A percentile compares a stretch with the other conserved stretches of the same genome.
Evolutionary conservation across 1,140 invertebrate species (phyloP).

Genomic region (Ectropis grisescens): DNA sequence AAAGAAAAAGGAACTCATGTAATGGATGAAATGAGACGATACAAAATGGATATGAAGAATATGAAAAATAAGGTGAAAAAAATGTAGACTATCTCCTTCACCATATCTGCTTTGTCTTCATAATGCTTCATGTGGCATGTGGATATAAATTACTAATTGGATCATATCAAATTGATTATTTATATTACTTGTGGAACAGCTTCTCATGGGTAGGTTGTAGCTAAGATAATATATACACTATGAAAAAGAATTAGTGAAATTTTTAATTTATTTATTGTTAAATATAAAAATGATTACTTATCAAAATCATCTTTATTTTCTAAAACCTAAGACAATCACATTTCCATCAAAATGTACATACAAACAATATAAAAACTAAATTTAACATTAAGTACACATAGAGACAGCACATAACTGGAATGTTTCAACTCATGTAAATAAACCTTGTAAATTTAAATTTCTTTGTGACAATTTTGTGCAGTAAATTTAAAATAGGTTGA

Average conservation of each 20-base stretch:
- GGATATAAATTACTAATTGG: no score
- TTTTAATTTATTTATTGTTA: constrained; percentile 37
- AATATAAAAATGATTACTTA: constrained; percentile 51
- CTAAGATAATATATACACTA: constrained; percentile 9
- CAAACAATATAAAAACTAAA: constrained; percentile 15
- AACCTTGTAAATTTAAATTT: constrained; percentile 4
- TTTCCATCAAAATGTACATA: constrained; percentile 55
- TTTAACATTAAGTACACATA: constrained; percentile 52
- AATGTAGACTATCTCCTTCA: constrained; percentile 22
- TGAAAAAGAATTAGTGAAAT: constrained; percentile 16
- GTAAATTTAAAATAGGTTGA: no score
- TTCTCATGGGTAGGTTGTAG: constrained; percentile 3
- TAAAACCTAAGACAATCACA: constrained; percentile 31
- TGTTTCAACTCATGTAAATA: constrained; percentile 37
- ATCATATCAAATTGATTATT: no score
- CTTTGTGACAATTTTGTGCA: no score
- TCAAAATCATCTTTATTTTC: constrained; percentile 36
- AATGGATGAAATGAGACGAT: constrained; percentile 64
- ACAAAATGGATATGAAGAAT: constrained; percentile 63
- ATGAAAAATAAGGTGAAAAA: constrained; percentile 64
- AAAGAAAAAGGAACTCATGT: constrained; percentile 55
- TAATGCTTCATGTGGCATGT: no score
- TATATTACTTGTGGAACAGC: no score
- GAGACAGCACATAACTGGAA: constrained; percentile 59
- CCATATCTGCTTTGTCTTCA: not conserved